Evolutionary conservation across 2,888 invertebrate genomes (phyloP).

Genomic region (Hipparchia semele): DNA sequence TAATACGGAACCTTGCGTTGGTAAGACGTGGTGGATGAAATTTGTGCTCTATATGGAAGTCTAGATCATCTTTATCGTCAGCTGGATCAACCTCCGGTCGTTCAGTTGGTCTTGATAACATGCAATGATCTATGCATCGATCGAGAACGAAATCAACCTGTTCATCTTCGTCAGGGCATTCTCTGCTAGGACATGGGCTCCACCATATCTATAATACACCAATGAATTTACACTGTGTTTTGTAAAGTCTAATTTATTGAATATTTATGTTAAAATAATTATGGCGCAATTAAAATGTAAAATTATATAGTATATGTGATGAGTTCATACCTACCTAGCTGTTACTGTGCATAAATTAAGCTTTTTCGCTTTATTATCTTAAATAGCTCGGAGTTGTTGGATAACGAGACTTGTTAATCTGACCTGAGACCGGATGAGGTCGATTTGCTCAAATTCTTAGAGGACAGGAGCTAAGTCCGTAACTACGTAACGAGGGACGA

Average conservation of each 20-base stretch:
- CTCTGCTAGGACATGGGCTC: constrained; percentile 91
- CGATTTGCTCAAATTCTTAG: constrained; percentile 82
- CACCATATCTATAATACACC: constrained; percentile 86
- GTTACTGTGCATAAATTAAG: constrained; percentile 61
- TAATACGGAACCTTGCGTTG: constrained; percentile 59
- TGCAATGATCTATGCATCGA: constrained; percentile 88
- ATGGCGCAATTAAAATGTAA: neutral
- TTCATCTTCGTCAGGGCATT: constrained; percentile 89
- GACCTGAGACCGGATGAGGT: constrained; percentile 75
- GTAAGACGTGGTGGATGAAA: constrained; percentile 69
- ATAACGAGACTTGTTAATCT: constrained; percentile 72
- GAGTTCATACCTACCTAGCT: constrained; percentile 5
- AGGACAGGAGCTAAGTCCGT: constrained; percentile 61
- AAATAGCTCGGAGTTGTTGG: constrained; percentile 72
- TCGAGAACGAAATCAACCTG: constrained; percentile 88
- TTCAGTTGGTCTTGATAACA: constrained; percentile 75
- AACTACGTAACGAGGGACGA: constrained; percentile 66
- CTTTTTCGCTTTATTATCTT: constrained; percentile 74
- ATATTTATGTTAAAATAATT: neutral
- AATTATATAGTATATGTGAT: neutral
- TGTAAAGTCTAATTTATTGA: neutral
- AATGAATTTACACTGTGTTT: neutral
- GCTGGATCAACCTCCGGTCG: constrained; percentile 67
- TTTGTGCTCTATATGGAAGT: constrained; percentile 80
- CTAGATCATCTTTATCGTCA: constrained; percentile 80